Conservation (phyloP, 2,888 invertebrate species). For the Eueremaeus valkanovi region DNA sequence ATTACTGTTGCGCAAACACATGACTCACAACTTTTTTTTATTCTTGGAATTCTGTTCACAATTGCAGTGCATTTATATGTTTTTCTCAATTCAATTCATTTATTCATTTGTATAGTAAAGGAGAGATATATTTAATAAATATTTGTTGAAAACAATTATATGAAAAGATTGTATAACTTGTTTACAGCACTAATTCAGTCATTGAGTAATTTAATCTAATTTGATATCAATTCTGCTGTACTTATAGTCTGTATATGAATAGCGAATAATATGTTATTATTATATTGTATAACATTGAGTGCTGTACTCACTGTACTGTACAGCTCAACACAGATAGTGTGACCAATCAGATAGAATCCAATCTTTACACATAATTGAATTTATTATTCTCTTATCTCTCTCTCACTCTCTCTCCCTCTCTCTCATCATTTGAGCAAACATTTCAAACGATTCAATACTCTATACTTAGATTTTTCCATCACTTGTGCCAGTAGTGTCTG, state of each 20-base stretch:
- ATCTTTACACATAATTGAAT: too few relatives aligned
- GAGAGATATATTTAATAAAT: background rate
- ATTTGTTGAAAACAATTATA: background rate
- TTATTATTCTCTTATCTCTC: too few relatives aligned
- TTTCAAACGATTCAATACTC: too few relatives aligned
- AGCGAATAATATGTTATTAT: background rate
- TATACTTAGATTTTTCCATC: too few relatives aligned
- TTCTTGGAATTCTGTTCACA: background rate
- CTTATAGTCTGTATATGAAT: background rate
- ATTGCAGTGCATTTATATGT: background rate
- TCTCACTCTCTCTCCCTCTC: too few relatives aligned
- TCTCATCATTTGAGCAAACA: too few relatives aligned
- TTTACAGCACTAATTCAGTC: background rate
- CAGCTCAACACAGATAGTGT: too few relatives aligned
- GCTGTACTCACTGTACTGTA: too few relatives aligned
- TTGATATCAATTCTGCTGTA: background rate
- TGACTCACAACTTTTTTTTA: background rate
- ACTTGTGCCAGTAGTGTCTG: too few relatives aligned
- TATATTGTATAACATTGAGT: background rate
- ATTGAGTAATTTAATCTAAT: background rate
- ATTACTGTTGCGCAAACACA: background rate
- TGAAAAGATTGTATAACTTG: conserved; percentile 3
- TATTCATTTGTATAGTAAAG: too few relatives aligned
- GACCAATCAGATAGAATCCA: too few relatives aligned
- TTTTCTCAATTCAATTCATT: too few relatives aligned